Evolutionary conservation across 2,797 vertebrate genomes (phyloP).

Genomic region (Tiaroga cobitis): DNA sequence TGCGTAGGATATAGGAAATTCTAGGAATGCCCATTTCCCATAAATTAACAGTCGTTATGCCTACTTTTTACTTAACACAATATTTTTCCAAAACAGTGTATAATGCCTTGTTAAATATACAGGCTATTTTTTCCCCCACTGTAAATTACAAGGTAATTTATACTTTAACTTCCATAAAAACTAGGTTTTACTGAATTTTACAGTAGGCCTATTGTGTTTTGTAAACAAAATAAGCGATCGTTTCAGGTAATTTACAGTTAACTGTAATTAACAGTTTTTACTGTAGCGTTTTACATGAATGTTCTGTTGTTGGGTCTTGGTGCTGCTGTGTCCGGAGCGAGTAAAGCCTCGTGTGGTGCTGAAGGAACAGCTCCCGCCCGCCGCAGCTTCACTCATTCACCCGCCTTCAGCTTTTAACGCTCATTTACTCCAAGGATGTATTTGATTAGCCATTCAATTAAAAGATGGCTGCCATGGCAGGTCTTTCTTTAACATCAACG

Average conservation of each 20-base stretch:
- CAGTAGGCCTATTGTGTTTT: neutral
- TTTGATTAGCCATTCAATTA: conserved; percentile 28
- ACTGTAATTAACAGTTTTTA: neutral
- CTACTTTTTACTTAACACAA: neutral
- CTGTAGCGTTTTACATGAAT: neutral
- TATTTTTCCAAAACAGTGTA: neutral
- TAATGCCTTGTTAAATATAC: neutral
- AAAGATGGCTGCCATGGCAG: conserved; percentile 10
- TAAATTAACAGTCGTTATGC: neutral
- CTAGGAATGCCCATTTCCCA: neutral
- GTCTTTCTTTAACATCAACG: neutral
- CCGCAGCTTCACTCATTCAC: conserved; percentile 12
- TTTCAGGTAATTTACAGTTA: neutral
- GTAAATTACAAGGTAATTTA: neutral
- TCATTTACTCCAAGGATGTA: conserved; percentile 19
- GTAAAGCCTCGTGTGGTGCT: conserved; percentile 63
- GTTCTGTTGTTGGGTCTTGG: neutral
- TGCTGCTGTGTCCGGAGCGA: too few relatives aligned
- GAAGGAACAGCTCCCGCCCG: conserved; percentile 71
- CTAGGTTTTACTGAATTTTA: neutral
- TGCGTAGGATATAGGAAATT: neutral
- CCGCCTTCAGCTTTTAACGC: conserved; percentile 55
- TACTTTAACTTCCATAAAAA: neutral
- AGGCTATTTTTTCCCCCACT: too few relatives aligned
- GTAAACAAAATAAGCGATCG: neutral